Conservation (phyloP, 2,113 vertebrate species). For the Clarias macrocephalus region DNA sequence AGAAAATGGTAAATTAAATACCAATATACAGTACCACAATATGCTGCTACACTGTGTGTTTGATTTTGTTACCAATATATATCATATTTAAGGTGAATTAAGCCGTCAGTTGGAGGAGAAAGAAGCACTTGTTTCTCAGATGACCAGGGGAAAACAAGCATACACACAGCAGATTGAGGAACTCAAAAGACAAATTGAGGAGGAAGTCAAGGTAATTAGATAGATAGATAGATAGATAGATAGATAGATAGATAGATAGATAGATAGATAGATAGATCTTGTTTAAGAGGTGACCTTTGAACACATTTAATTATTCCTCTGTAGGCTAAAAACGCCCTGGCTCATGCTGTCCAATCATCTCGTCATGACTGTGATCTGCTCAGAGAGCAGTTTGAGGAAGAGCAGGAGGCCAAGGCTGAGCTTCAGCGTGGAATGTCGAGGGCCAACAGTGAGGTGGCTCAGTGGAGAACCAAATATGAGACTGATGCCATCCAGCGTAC, state of each 20-base stretch:
- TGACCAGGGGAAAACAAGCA: slow-evolving; percentile 13
- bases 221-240: slow-evolving; percentile 33
- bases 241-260: too few species aligned
- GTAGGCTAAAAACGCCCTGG: too few species aligned
- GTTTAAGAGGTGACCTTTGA: too few species aligned
- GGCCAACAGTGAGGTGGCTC: slow-evolving; percentile 72
- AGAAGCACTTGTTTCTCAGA: slow-evolving; percentile 67
- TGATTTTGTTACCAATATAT: background rate
- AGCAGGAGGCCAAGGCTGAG: slow-evolving; percentile 63
- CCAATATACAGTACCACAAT: background rate
- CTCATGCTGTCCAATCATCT: too few species aligned
- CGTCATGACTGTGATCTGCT: too few species aligned
- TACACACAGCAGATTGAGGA: slow-evolving; percentile 57
- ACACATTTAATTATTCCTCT: too few species aligned
- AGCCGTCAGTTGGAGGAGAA: slow-evolving; percentile 74
- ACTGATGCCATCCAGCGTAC: slow-evolving; percentile 83
- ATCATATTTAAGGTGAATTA: slow-evolving; percentile 60
- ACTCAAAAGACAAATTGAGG: slow-evolving; percentile 65
- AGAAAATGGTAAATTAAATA: slow-evolving; percentile 42
- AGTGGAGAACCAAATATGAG: slow-evolving; percentile 85
- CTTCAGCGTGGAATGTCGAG: slow-evolving; percentile 72
- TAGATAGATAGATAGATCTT: too few species aligned
- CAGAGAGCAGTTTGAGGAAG: too few species aligned
- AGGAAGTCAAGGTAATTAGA: slow-evolving; percentile 63
- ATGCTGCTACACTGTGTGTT: background rate